Percentiles rank a stretch among this genome's conserved stretches.
Evolutionary conservation across 1,140 invertebrate genomes (phyloP).

Genomic region (Colletes latitarsis): DNA sequence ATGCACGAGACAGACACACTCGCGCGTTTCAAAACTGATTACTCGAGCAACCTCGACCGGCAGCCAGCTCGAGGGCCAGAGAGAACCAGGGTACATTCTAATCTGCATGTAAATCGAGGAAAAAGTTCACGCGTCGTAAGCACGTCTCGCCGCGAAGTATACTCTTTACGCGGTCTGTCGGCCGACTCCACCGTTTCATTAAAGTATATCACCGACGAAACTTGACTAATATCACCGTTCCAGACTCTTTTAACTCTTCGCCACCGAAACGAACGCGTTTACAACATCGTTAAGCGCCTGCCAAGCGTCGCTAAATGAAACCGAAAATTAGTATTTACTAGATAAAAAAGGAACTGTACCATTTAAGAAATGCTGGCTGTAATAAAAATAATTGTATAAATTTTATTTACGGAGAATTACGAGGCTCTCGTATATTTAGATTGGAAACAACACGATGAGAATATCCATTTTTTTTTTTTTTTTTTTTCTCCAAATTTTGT

Average conservation of each 20-base stretch:
- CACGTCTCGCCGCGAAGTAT: neutral
- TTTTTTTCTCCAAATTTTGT: too few relatives aligned
- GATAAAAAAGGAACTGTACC: too few relatives aligned
- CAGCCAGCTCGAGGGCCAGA: neutral
- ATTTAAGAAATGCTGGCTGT: too few relatives aligned
- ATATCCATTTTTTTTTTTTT: too few relatives aligned
- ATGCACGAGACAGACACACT: neutral
- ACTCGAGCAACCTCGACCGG: neutral
- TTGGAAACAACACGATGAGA: too few relatives aligned
- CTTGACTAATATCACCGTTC: neutral
- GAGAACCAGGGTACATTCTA: conserved; percentile 22
- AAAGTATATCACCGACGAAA: neutral
- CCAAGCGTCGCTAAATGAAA: too few relatives aligned
- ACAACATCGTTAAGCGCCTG: neutral
- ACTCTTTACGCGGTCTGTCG: neutral
- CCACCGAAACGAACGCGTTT: neutral
- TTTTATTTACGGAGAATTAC: too few relatives aligned
- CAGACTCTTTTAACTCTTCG: neutral
- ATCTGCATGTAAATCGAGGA: conserved; percentile 62
- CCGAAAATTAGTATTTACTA: too few relatives aligned
- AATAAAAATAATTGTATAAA: too few relatives aligned
- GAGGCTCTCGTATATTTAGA: too few relatives aligned
- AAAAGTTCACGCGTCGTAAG: conserved; percentile 46
- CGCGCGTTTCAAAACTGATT: conserved; percentile 46
- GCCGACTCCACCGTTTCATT: neutral